Evolutionary conservation across 2,113 vertebrate species (phyloP).

Genomic region (Tupaia tana): DNA sequence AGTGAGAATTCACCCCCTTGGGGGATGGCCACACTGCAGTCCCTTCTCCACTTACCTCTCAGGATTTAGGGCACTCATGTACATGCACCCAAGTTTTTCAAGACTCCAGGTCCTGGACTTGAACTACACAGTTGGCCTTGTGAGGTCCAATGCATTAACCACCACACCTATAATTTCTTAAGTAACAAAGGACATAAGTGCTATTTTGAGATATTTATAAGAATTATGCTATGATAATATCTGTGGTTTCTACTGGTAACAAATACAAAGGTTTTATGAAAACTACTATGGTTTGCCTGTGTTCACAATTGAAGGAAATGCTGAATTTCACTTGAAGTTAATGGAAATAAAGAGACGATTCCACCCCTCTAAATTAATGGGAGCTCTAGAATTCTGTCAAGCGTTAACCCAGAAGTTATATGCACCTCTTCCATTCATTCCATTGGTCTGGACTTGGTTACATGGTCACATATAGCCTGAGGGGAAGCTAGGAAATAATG

Average conservation of each 20-base stretch:
- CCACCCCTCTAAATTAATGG: not conserved
- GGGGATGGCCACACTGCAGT: too few species aligned
- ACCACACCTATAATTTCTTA: not conserved
- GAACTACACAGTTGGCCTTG: too few species aligned
- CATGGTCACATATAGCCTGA: not conserved
- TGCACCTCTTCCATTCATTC: not conserved
- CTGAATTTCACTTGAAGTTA: slow-evolving; percentile 29
- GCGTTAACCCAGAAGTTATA: not conserved
- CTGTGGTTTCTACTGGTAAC: slow-evolving; percentile 20
- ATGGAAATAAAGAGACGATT: slow-evolving; percentile 20
- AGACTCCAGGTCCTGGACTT: too few species aligned
- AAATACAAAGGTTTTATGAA: not conserved
- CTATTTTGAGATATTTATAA: slow-evolving; percentile 38
- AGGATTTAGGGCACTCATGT: too few species aligned
- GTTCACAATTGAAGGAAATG: slow-evolving; percentile 29
- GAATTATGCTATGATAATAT: not conserved
- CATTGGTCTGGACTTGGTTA: not conserved
- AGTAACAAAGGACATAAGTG: not conserved
- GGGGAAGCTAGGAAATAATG: slow-evolving; percentile 3
- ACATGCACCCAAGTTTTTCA: too few species aligned
- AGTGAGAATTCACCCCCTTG: too few species aligned
- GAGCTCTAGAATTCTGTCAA: not conserved
- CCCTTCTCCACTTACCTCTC: too few species aligned
- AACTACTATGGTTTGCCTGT: not conserved
- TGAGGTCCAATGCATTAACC: too few species aligned